Evolutionary conservation across 2,888 invertebrate genomes (phyloP), one percentile per base, ranked within the genome.

Genomic region (Alentia gelatinosa): DNA sequence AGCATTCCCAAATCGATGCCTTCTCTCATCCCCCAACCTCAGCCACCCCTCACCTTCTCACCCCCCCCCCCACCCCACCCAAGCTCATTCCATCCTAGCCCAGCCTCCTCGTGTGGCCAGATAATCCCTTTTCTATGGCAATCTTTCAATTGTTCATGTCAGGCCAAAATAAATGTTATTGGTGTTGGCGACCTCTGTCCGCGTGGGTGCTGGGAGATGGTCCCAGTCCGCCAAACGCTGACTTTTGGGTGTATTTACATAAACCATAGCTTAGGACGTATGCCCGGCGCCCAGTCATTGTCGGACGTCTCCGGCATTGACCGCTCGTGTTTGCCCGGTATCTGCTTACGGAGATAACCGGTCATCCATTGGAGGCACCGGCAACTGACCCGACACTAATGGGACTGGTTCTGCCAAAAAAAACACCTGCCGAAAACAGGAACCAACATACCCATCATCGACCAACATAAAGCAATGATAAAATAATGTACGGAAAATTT

Each of bases 121-220:
- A 68, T 68, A 39, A 83, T 83, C 83, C 39, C 39, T 83, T 83
- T 37, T 83, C 83, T 40, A 83, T 83, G 83, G 40, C 83, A 83
- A 40, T 37, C 83, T 37, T 83, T 83, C 83, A 40, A 83, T 83
- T 83, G 83, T 83, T 83, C 40, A 37, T 40, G 83, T 83, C 40
- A 83, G 39, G 83, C 83, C 83, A 83, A 35, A 37, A 83, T 39
- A 30, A 68, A 68, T 68, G 68, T 68, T 68, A 30, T 68, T 68
- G 56, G 56, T 56, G 56, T 19, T n/a, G 23, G 5, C n/a, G n/a
- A 56, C 56, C 56, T 56, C n/a, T 56, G 56, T 56, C 56, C 19
- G 56, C 3, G 56, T 19, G 23, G 19, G 12, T 56, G 56, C 56
- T n/a, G 23, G 23, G n/a, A 19, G 56, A 56, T 19, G 56, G 23